Percentiles rank a stretch among this genome's conserved stretches.
phyloP scores from a whole-genome alignment of 2,888 invertebrate species.

The Drosophila percnosoma region DNA sequence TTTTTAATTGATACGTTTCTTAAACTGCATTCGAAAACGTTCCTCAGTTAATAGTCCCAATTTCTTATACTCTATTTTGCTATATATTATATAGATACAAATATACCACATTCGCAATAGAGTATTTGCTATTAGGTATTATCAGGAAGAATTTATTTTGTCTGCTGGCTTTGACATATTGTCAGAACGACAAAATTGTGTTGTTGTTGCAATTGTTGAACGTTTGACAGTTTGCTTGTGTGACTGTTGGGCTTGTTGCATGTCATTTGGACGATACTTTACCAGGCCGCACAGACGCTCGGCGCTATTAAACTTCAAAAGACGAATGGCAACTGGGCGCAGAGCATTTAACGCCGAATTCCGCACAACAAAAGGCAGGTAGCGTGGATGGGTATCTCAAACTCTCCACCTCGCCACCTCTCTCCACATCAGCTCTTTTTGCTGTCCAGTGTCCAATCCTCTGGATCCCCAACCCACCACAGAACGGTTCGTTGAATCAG shows the following conservation, averaged over 20 bases:
- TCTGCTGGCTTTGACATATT: constrained; percentile 40
- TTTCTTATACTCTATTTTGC: neutral
- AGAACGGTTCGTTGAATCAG: constrained; percentile 38
- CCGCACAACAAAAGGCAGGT: constrained; percentile 65
- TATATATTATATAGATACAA: neutral
- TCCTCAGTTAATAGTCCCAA: neutral
- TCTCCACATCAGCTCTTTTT: neutral
- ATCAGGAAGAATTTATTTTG: neutral
- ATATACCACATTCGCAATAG: neutral
- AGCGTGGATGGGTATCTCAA: constrained; percentile 13
- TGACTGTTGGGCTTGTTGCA: constrained; percentile 33
- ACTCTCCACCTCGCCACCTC: neutral
- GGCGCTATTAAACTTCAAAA: constrained; percentile 78
- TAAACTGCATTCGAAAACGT: neutral
- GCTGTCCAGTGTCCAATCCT: constrained; percentile 10
- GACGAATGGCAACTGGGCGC: constrained; percentile 74
- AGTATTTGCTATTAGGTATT: constrained; percentile 16
- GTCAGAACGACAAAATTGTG: constrained; percentile 44
- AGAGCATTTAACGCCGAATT: constrained; percentile 78
- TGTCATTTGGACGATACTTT: constrained; percentile 35
- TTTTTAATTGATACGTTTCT: neutral
- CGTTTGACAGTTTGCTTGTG: constrained; percentile 13
- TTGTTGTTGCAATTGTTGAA: constrained; percentile 19
- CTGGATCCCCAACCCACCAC: neutral
- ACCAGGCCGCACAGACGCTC: constrained; percentile 35